Percentiles rank a stretch among this genome's conserved stretches.
phyloP scores from a whole-genome alignment of 2,113 vertebrate species.

The Periophthalmodon schlosseri region DNA sequence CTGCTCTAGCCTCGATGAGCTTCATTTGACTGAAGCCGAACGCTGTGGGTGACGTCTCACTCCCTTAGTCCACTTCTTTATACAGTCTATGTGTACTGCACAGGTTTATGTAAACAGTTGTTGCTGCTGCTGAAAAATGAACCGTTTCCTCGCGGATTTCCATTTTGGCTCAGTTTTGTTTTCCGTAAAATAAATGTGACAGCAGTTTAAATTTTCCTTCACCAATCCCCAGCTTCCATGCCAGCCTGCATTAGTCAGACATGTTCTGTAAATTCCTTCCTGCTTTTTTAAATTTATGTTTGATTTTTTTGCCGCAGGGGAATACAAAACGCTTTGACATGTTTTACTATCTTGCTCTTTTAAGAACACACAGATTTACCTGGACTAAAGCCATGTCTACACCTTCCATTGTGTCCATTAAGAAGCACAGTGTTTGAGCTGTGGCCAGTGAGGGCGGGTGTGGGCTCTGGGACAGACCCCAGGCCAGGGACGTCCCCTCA shows the following conservation, averaged over 20 bases:
- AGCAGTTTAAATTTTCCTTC: constrained; percentile 54
- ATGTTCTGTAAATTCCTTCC: constrained; percentile 23
- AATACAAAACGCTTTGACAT: neutral
- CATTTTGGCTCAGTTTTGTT: constrained; percentile 60
- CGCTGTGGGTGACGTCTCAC: no score
- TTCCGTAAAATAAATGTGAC: constrained; percentile 53
- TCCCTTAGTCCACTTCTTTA: no score
- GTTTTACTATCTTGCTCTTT: neutral
- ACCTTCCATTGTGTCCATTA: constrained; percentile 19
- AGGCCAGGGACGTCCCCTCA: constrained; percentile 64
- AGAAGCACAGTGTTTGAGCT: constrained; percentile 17
- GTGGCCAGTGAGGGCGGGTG: constrained; percentile 51
- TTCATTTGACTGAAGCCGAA: no score
- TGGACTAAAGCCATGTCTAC: neutral
- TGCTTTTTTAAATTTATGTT: constrained; percentile 39
- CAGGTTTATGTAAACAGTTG: constrained; percentile 14
- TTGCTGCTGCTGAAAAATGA: constrained; percentile 22
- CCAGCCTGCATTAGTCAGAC: constrained; percentile 56
- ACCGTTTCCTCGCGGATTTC: constrained; percentile 53
- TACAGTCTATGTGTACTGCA: no score
- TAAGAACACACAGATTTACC: neutral
- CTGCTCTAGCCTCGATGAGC: no score
- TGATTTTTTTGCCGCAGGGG: constrained; percentile 18
- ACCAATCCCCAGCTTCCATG: constrained; percentile 42
- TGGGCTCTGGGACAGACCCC: constrained; percentile 70